phyloP scores from a whole-genome alignment of 2,113 vertebrate genomes.

The Eleginops maclovinus region DNA sequence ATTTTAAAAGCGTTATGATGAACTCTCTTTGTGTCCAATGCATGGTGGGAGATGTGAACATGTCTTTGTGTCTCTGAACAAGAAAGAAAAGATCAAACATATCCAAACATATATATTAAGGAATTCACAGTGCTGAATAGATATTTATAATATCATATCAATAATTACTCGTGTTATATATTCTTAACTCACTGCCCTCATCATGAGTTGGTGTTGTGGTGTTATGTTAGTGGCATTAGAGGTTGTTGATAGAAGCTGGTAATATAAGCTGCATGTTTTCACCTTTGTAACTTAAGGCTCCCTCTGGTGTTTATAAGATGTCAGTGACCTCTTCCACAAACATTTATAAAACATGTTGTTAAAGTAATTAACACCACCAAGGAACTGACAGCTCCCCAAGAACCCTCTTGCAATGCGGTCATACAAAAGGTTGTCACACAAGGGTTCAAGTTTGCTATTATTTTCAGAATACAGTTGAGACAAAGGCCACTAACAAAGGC shows the following conservation, averaged over 20 bases:
- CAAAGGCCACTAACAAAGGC: too few relatives aligned
- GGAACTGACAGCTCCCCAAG: not conserved
- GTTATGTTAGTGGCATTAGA: slow-evolving; percentile 6
- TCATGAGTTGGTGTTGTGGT: slow-evolving; percentile 15
- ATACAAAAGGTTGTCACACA: not conserved
- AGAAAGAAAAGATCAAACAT: not conserved
- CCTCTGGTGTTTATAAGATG: slow-evolving; percentile 69
- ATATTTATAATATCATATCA: not conserved
- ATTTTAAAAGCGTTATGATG: not conserved
- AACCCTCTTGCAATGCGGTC: not conserved
- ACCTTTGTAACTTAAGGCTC: slow-evolving; percentile 66
- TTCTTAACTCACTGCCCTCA: not conserved
- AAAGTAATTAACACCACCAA: slow-evolving; percentile 25
- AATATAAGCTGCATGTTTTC: slow-evolving; percentile 62
- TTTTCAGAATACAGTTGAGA: not conserved
- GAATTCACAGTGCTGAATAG: not conserved
- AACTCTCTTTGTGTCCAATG: slow-evolving; percentile 5
- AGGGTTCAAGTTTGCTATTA: not conserved
- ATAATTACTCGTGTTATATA: not conserved
- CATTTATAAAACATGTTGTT: not conserved
- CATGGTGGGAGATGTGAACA: not conserved
- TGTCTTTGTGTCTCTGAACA: not conserved
- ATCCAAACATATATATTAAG: not conserved
- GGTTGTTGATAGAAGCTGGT: slow-evolving; percentile 38
- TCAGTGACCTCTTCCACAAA: slow-evolving; percentile 42